Base-by-base conservation (phyloP, 92 coral and sea anemone species). In the Paramuricea clavata region DNA sequence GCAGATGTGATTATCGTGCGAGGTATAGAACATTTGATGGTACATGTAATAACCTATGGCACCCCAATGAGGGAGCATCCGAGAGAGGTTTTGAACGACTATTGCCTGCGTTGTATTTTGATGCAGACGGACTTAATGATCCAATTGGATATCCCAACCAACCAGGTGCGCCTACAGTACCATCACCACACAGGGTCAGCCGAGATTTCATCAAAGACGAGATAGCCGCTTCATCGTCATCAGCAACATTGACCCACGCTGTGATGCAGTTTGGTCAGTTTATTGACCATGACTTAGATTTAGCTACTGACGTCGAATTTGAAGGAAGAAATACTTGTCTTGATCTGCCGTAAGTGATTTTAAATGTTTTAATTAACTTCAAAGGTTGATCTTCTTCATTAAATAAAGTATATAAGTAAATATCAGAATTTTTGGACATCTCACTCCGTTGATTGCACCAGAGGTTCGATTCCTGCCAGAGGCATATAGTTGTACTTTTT, bases 221-320 rank as follows among this genome's bases (percentile, higher is more conserved):
- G 31, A 70, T 78, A 25, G 69, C 49, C 2, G 60, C 83, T 6
- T 50, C 83, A n/a, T 33, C 83, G 41, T n/a, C 44, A 30, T 50
- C 65, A 76, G 9, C 50, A 10, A 54, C 35, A 0, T 33, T 78
- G 30, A 78, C 83, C 27, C 83, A 78, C 50, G 69, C 49, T 11
- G 69, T 78, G 0, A 78, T 78, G 83, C 83, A 78, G 69, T 78
- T 78, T 78, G 83, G 83, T 49, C 83, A 78, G 62, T 78, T 78
- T 34, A 49, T 78, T 30, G 83, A 78, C 17, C 83, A 78, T 42
- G 83, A 78, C 62, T 33, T 78, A 33, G 83, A 78, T 26, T 39
- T 78, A 44, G 69, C 83, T 0, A 70, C 31, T 17, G 83, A 78
- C 1, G 62, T 65, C 19, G 72, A 65, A 65, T 65, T 57, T 30